Evolutionary conservation across 2,888 invertebrate genomes (phyloP), one percentile per base, ranked within the genome.

Genomic region (Philereme vetulata): DNA sequence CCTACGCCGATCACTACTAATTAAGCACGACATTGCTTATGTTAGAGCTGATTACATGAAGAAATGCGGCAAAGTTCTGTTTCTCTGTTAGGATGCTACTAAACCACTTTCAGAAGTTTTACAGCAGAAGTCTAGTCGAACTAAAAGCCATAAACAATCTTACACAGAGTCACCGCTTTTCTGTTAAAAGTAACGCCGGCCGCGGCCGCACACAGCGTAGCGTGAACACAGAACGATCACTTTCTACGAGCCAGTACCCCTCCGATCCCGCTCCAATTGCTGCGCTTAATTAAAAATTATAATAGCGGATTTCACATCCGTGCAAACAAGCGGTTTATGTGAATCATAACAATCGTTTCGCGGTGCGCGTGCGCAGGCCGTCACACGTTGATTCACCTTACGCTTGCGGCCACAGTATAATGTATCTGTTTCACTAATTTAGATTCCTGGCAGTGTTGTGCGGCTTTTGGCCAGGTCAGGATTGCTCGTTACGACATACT

Each of bases 221-320:
- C 75, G 74, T 71, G 77, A 76, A 70, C 71, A 59, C 62, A 82
- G 48, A 54, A 61, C 61, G 55, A 86, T 88, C 90, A 91, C 91
- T 91, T 91, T 91, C 91, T 90, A 88, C 80, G 43, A 47, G 57
- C 77, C 72, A 79, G 80, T 82, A 82, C 84, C 84, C 85, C 84
- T 84, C 78, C 78, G 77, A 80, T 82, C 82, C 84, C 91, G 91
- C 90, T 91, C 90, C 78, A 91, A 85, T 90, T 91, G 80, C 85
- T 75, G 77, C 84, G 83, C 80, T 85, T 90, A 90, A 90, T 91
- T 90, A 91, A 89, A 90, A 90, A 85, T 84, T 87, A 85, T 90
- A 90, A 91, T 90, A 88, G 88, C 84, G 86, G 90, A 90, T 90
- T 90, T 90, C 90, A 90, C 90, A 90, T 87, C 88, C 89, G 89